phyloP scores from a whole-genome alignment of 2,797 vertebrate genomes.

The Balearica regulorum region DNA sequence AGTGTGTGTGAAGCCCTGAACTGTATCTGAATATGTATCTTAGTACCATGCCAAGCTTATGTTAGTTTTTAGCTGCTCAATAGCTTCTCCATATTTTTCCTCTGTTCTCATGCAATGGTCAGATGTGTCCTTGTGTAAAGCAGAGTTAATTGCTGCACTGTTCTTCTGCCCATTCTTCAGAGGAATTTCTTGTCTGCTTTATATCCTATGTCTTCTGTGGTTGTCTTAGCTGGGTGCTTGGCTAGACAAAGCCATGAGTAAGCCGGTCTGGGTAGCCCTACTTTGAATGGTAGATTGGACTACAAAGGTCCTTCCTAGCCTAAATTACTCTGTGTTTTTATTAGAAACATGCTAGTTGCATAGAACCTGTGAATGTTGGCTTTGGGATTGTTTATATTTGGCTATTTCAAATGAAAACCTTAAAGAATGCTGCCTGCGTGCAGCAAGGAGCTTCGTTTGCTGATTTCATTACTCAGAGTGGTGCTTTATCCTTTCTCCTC shows the following conservation, averaged over 20 bases:
- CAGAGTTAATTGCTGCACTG: background rate
- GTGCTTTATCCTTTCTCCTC: constrained; percentile 3
- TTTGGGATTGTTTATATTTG: constrained; percentile 19
- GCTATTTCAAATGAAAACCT: constrained; percentile 51
- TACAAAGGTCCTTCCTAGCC: background rate
- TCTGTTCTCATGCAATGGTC: background rate
- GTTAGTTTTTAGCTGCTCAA: background rate
- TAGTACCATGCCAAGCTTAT: background rate
- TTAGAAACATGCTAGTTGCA: background rate
- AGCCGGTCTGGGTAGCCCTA: background rate
- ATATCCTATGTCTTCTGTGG: background rate
- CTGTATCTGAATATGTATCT: background rate
- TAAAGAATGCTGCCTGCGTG: background rate
- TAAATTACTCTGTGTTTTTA: background rate
- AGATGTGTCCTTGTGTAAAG: background rate
- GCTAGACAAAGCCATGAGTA: background rate
- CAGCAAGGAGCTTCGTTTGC: background rate
- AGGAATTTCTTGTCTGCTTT: background rate
- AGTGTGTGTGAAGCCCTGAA: background rate
- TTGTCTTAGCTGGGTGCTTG: background rate
- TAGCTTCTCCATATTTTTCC: background rate
- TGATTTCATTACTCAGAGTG: background rate
- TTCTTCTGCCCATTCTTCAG: background rate
- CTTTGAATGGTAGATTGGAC: background rate
- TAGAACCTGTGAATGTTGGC: background rate